Base-by-base conservation (phyloP, 2,888 invertebrate genomes). In the Slavum lentiscoides region DNA sequence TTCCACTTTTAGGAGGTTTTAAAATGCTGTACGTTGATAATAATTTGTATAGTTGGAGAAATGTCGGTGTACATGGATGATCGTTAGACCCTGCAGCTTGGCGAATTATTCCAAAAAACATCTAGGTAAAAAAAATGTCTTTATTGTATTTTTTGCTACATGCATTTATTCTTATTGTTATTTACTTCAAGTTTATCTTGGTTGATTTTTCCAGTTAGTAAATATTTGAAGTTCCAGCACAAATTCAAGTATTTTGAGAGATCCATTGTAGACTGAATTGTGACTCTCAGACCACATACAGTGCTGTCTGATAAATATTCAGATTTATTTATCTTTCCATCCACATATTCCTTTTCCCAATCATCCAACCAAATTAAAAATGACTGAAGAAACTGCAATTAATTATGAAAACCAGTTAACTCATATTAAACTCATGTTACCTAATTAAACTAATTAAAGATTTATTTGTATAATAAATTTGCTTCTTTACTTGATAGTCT, bases 131-230 rank as follows among this genome's bases (percentile, higher is more conserved):
- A 0, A 53, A 53, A 53, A 17, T 7, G 6, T 69, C 5, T 21
- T 11, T 53, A 39, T 23, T 6, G 8, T 69, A 23, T 15, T 69
- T 21, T 53, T 23, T 5, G 17, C 23, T 53, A 53, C 17, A n/a
- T n/a, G 17, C 17, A 4, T 53, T n/a, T n/a, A 30, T 8, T 64
- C 3, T 23, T 53, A 4, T 37, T 4, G 15, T 0, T 53, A 0
- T 23, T 69, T 23, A 69, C 68, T 69, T 69, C 68, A 53, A 69
- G 53, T 53, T 53, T 53, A 7, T 69, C 68, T 23, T 69, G 21
- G 19, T 49, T 69, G 8, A 53, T 69, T 53, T 53, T 53, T 8
- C 23, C 53, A 13, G 68, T 69, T 53, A 53, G 19, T 69, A 69
- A 30, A 53, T 69, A 69, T 8, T 53, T 69, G 17, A 53, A 69